Conservation (phyloP, 1,140 invertebrate genomes). For the Thalassaphorura encarpata region DNA sequence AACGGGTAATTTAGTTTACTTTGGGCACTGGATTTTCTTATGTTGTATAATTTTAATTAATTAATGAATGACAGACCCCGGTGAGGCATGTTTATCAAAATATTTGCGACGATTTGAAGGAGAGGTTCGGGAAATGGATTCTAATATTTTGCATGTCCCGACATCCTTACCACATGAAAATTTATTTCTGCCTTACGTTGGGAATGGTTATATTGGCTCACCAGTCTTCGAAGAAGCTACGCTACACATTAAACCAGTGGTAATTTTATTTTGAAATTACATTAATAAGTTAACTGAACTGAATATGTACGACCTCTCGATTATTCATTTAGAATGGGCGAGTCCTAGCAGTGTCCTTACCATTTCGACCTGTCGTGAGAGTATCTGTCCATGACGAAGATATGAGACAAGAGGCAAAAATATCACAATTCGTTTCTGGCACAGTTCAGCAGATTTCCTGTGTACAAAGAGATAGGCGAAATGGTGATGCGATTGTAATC, state of each 20-base stretch:
- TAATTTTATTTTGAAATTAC: neutral
- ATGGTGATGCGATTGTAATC: slow-evolving; percentile 51
- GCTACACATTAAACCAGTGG: slow-evolving; percentile 50
- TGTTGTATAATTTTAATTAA: neutral
- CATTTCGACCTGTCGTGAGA: slow-evolving; percentile 61
- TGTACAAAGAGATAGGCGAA: slow-evolving; percentile 44
- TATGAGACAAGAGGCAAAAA: slow-evolving; percentile 31
- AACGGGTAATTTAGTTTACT: slow-evolving; percentile 36
- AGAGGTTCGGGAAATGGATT: slow-evolving; percentile 53
- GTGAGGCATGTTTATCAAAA: slow-evolving; percentile 53
- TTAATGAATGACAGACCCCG: slow-evolving; percentile 41
- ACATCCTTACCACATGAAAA: slow-evolving; percentile 45
- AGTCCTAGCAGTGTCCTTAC: slow-evolving; percentile 56
- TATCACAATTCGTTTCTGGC: slow-evolving; percentile 49
- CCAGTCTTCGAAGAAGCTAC: slow-evolving; percentile 51
- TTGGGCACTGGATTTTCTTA: neutral
- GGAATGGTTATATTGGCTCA: slow-evolving; percentile 64
- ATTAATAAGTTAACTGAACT: neutral
- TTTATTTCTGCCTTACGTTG: slow-evolving; percentile 61
- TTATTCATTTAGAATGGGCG: slow-evolving; percentile 43
- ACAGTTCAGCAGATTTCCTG: slow-evolving; percentile 52
- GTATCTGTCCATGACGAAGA: slow-evolving; percentile 35
- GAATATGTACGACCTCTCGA: neutral
- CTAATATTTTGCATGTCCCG: slow-evolving; percentile 52
- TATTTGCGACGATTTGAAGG: slow-evolving; percentile 49